Evolutionary conservation across 2,888 invertebrate genomes (phyloP), one percentile per base, ranked within the genome.

Genomic region (Epinotia bilunana): DNA sequence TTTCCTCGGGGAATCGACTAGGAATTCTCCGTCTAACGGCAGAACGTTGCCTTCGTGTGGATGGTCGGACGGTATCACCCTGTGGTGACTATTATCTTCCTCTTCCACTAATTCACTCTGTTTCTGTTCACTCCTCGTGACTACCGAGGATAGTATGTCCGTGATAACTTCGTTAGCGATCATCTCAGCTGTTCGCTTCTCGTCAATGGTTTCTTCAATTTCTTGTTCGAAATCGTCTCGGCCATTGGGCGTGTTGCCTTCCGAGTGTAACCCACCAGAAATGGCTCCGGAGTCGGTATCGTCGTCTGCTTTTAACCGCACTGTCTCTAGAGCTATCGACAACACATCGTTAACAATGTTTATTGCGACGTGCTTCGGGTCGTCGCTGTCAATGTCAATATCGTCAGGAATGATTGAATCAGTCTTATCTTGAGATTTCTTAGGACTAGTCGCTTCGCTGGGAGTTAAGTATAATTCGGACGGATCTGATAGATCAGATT

Each of bases 381-480:
- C 91, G 74, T 90, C 90, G 72, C 80, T 82, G 46, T 87, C 87
- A 13, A 81, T 82, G 46, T 87, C 87, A 13, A 81, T 80, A 61
- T 89, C 88, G 58, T 89, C 88, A 55, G 85, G 82, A 83, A 84
- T 84, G 78, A 81, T 81, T 53, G 78, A 79, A 73, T 92, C 94
- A 86, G 90, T 89, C 88, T 93, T 93, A 82, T 93, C 93, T 86
- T 87, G 86, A 78, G 83, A 84, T 88, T 89, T 92, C 82, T 90
- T 91, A 79, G 94, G 94, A 80, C 94, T 94, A 80, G 94, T 94
- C 57, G 95, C 92, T 86, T 96, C 96, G 58, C 96, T 96, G 28
- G 96, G 96, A 67, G 96, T 96, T 77, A 96, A 88, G 83, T 96
- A 96, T 76, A 95, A 92, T 83, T 96, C 96, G 65, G 96, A 96